A percentile compares a stretch with the other conserved stretches of the same genome.
phyloP scores from a whole-genome alignment of 2,888 invertebrate species.

The Hymenopus coronatus region DNA sequence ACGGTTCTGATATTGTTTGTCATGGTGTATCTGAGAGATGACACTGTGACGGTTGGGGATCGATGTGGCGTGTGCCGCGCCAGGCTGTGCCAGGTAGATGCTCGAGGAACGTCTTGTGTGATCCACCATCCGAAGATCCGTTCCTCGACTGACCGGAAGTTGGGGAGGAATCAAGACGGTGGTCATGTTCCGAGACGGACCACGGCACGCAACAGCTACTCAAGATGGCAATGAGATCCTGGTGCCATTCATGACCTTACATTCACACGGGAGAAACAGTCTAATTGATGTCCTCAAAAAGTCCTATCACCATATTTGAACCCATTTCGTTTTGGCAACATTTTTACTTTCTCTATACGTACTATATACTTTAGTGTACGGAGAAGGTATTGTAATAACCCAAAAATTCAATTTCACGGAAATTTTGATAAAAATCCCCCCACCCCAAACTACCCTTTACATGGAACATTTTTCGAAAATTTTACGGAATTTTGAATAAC shows the following conservation, averaged over 20 bases:
- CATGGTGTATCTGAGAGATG: neutral
- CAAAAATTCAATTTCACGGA: too few relatives aligned
- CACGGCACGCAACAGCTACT: neutral
- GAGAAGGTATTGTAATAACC: too few relatives aligned
- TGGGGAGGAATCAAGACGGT: neutral
- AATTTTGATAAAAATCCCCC: too few relatives aligned
- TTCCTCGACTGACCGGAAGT: slow-evolving; percentile 4
- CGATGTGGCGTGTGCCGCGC: neutral
- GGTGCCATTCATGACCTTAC: neutral
- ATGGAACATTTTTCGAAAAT: too few relatives aligned
- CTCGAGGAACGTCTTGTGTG: slow-evolving; percentile 2
- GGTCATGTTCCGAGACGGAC: neutral
- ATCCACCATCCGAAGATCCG: slow-evolving; percentile 6
- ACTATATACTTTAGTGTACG: too few relatives aligned
- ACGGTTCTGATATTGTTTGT: too few relatives aligned
- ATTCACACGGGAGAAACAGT: neutral
- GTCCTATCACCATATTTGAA: too few relatives aligned
- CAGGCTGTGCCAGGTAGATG: neutral
- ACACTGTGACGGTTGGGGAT: neutral
- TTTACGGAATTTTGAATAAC: too few relatives aligned
- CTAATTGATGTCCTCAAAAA: too few relatives aligned
- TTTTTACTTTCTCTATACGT: too few relatives aligned
- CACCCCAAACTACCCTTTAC: too few relatives aligned
- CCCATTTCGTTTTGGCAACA: too few relatives aligned
- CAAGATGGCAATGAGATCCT: neutral